These are phyloP conservation scores for Sarcophaga bullata DNA, from an alignment of 1,140 invertebrate genomes.

Conservation along the genomic window DNA sequence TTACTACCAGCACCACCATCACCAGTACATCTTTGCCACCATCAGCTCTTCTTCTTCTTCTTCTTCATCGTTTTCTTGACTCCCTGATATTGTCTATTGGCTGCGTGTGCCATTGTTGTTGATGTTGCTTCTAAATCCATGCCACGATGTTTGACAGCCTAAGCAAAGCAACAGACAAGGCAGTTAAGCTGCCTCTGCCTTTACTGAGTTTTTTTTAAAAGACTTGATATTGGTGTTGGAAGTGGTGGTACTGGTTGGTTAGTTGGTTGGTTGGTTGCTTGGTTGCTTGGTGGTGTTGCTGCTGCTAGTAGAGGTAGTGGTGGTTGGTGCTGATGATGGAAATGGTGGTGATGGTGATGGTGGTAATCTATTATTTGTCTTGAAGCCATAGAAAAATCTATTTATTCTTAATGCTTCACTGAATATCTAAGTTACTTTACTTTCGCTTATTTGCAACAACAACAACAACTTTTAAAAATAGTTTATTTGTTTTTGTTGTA, in stretches of 20 bases:
- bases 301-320: no score
- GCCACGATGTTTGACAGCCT: no score
- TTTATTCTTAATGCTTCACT: constrained; percentile 37
- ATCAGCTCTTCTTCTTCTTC: neutral
- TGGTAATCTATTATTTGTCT: constrained; percentile 38
- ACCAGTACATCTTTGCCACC: no score
- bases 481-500: neutral
- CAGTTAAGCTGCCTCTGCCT: no score
- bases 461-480: neutral
- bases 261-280: no score
- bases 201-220: no score
- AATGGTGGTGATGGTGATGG: neutral
- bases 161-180: no score
- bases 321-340: no score
- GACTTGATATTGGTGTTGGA: neutral
- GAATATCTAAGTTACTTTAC: constrained; percentile 36
- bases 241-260: neutral
- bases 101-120: neutral
- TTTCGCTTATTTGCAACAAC: constrained; percentile 22
- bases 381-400: constrained; percentile 40
- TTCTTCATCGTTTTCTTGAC: neutral
- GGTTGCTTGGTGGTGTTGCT: no score
- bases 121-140: no score
- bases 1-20: no score
- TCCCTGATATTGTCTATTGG: neutral